These are phyloP conservation scores for Molossus molossus DNA, from an alignment of 2,797 vertebrate genomes.

Conservation along the genomic window DNA sequence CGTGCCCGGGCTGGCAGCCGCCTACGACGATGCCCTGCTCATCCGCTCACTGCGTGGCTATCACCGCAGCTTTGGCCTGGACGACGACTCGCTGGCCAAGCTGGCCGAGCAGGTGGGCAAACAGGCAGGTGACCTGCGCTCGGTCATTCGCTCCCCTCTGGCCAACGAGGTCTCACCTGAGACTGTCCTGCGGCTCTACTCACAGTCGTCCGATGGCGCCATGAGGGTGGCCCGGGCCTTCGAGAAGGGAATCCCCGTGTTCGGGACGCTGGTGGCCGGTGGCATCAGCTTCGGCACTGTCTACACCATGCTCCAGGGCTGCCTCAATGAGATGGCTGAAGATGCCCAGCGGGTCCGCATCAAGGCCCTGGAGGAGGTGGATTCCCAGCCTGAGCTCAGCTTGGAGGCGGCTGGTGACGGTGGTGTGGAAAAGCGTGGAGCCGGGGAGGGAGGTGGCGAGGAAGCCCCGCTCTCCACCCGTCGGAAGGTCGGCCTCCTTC, in stretches of 20 bases:
- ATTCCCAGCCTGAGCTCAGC: neutral
- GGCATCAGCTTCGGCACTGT: conserved; percentile 86
- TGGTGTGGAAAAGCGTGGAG: neutral
- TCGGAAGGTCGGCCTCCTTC: conserved; percentile 80
- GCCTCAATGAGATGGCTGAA: conserved; percentile 86
- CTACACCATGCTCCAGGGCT: conserved; percentile 86
- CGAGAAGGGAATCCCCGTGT: conserved; percentile 83
- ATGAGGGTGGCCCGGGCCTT: conserved; percentile 76
- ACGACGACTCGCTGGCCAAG: conserved; percentile 86
- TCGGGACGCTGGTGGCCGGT: conserved; percentile 85
- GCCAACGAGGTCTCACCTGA: conserved; percentile 82
- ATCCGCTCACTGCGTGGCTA: conserved; percentile 85
- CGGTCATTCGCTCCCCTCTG: conserved; percentile 86
- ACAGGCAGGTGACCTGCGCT: conserved; percentile 86
- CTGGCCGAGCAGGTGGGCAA: conserved; percentile 87
- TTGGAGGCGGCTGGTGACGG: conserved; percentile 71
- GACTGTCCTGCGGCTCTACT: conserved; percentile 82
- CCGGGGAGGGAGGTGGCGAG: conserved; percentile 59
- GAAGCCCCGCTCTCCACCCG: conserved; percentile 66
- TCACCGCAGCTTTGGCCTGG: conserved; percentile 88
- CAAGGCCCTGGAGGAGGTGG: conserved; percentile 83
- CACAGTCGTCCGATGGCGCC: conserved; percentile 72
- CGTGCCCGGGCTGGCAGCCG: conserved; percentile 81
- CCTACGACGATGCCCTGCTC: conserved; percentile 87
- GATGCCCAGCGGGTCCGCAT: conserved; percentile 86